Evolutionary conservation across 2,113 vertebrate species (phyloP).

Genomic region (Illadopsis cleaveri): DNA sequence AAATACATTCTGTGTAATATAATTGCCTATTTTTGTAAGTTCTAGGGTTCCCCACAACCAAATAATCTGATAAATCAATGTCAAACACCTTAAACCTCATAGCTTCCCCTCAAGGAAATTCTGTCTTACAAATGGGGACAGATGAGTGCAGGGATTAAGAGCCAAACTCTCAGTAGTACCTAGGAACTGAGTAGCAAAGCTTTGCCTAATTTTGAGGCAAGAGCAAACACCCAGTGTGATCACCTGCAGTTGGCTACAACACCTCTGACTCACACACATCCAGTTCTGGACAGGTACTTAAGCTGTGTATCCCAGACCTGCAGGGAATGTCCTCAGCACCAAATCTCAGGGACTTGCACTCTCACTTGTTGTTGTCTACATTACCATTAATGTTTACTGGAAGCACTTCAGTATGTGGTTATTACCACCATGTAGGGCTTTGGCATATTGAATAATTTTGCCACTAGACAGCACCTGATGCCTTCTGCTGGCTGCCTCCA

Average conservation of each 20-base stretch:
- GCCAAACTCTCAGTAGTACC: not conserved
- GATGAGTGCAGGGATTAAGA: not conserved
- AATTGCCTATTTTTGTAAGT: not conserved
- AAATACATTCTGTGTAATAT: not conserved
- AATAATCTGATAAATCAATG: not conserved
- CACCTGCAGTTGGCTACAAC: not conserved
- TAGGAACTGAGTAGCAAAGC: not conserved
- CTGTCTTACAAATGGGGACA: not conserved
- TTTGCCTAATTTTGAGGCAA: not conserved
- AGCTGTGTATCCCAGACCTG: not conserved
- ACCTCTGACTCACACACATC: not conserved
- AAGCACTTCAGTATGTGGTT: rapidly evolving
- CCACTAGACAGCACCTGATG: not conserved
- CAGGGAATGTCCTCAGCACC: not conserved
- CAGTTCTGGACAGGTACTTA: not conserved
- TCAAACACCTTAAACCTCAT: not conserved
- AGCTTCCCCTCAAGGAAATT: not conserved
- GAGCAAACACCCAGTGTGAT: not conserved
- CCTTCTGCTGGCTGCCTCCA: not conserved
- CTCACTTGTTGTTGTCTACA: not conserved
- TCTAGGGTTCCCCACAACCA: not conserved
- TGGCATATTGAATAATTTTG: not conserved
- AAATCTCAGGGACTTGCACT: not conserved
- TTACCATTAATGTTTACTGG: not conserved
- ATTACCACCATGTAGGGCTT: not conserved